Evolutionary conservation across 2,797 vertebrate species (phyloP).

Genomic region (Lepus townsendii): DNA sequence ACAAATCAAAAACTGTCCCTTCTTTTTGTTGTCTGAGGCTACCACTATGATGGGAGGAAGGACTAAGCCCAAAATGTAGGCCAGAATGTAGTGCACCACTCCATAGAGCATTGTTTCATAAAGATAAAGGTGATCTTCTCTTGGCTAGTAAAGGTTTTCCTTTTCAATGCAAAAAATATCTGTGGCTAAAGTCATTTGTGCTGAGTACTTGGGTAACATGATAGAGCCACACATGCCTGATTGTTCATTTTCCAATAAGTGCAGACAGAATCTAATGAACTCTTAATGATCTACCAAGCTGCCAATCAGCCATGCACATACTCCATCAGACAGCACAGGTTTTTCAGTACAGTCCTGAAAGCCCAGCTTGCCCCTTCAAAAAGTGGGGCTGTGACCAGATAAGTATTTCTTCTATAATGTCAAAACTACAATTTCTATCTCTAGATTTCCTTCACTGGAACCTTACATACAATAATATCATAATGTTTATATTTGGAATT

Average conservation of each 20-base stretch:
- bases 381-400: not conserved
- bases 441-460: conserved; percentile 32
- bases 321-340: not conserved
- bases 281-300: conserved; percentile 54
- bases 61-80: not conserved
- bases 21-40: not conserved
- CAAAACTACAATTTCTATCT: not conserved
- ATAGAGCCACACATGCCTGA: conserved; percentile 20
- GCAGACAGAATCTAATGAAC: conserved; percentile 72
- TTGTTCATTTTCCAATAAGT: conserved; percentile 64
- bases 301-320: conserved; percentile 11
- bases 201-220: conserved; percentile 58
- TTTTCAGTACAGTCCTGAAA: not conserved
- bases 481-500: conserved; percentile 15
- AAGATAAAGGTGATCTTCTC: conserved; percentile 15
- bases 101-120: not conserved
- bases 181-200: not conserved
- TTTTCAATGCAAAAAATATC: conserved; percentile 56
- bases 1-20: not conserved
- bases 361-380: not conserved
- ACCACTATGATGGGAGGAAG: not conserved
- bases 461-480: not conserved
- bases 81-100: not conserved
- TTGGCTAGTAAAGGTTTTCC: conserved; percentile 5
- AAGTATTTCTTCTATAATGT: conserved; percentile 12